These are phyloP conservation scores for Gymnosoma rotundatum DNA, from an alignment of 2,888 invertebrate genomes.

Conservation along the genomic window DNA sequence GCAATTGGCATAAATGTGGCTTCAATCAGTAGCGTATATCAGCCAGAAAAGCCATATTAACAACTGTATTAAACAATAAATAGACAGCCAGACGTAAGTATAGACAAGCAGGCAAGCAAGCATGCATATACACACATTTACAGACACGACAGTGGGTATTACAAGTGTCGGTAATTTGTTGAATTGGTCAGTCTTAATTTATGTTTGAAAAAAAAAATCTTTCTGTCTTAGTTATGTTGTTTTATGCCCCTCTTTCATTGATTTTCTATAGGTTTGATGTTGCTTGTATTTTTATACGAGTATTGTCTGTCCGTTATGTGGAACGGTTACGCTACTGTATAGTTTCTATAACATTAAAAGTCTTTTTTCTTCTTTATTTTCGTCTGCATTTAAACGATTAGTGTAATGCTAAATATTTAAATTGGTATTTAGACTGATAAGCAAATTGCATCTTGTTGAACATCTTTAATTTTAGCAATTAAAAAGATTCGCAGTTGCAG, in stretches of 20 bases:
- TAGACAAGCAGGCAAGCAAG: neutral
- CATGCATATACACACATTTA: neutral
- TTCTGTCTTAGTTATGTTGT: neutral
- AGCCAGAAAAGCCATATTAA: conserved; percentile 60
- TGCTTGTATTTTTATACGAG: conserved; percentile 8
- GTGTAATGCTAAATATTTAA: conserved; percentile 15
- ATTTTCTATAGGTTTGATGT: conserved; percentile 12
- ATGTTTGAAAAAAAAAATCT: conserved; percentile 4
- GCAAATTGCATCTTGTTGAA: no score
- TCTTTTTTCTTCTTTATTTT: neutral
- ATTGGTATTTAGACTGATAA: conserved; percentile 6
- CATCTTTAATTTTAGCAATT: no score
- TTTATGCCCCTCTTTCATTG: conserved; percentile 21
- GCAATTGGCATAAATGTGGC: conserved; percentile 71
- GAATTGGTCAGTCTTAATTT: conserved; percentile 39
- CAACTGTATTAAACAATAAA: conserved; percentile 59
- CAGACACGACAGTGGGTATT: conserved; percentile 47
- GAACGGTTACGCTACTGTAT: conserved; percentile 72
- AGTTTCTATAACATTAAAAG: conserved; percentile 3
- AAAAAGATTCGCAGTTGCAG: no score
- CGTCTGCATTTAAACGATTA: neutral
- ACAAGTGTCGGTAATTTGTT: conserved; percentile 62
- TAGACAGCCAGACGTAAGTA: conserved; percentile 29
- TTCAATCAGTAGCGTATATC: conserved; percentile 66
- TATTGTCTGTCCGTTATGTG: conserved; percentile 67